Evolutionary conservation across 2,797 vertebrate genomes (phyloP), one percentile per base, ranked within the genome.

Genomic region (Loriculus beryllinus): DNA sequence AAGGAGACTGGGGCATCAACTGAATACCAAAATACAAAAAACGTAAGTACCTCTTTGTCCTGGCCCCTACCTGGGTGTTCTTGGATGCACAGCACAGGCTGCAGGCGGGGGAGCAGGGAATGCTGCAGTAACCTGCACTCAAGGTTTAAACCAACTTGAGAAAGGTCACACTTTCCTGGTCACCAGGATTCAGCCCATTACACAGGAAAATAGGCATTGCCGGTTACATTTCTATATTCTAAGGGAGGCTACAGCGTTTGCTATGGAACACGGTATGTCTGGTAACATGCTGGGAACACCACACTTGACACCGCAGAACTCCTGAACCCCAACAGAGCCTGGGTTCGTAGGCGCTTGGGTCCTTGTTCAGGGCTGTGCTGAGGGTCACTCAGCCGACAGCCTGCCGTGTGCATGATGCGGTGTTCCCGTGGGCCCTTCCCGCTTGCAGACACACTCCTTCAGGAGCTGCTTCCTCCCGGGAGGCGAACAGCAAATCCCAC

Each of bases 321-420:
- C 4, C 9, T 10, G 39, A 23, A 23, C 12, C n/a, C 16, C 21
- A 1, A 3, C 0, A 17, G 35, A 22, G 39, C 5, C 23, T 3
- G 15, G 16, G 20, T 7, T 3, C 2, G 2, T 54, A 49, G 10
- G 18, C 0, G 0, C 14, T 48, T 0, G 0, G 4, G 48, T 37
- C 1, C 65, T 8, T 2, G 14, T 6, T 31, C 17, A 7, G 26
- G 31, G 33, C 37, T 39, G 7, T 11, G 14, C 51, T 5, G 16
- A 13, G 37, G 52, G 15, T 18, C 48, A 33, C 2, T 1, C 40
- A 6, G 7, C 31, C 5, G 0, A 3, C 14, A 18, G 39, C 23
- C 25, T 13, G 23, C 18, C 0, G 3, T 2, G 13, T 1, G 2
- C 64, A 48, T 7, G 31, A 1, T 1, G 14, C 0, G n/a, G 5